These are phyloP conservation scores for Alectoris magna DNA, from an alignment of 2,797 vertebrate genomes.

Conservation along the genomic window DNA sequence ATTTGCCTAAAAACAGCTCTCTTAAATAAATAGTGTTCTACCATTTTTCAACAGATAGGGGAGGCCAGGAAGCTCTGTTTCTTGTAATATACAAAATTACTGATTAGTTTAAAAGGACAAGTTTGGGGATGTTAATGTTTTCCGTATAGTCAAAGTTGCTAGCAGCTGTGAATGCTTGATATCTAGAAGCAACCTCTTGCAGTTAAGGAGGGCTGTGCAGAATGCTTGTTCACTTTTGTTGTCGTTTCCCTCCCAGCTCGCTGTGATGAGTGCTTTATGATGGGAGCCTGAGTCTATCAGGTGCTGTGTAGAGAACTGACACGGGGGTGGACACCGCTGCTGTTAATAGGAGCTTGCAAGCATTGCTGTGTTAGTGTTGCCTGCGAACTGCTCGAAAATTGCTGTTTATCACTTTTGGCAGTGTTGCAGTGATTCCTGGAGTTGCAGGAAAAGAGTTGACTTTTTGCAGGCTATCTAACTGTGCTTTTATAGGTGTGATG, in stretches of 20 bases:
- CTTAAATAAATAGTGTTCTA: not conserved
- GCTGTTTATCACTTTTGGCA: not conserved
- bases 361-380: not conserved
- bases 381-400: not conserved
- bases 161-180: not conserved
- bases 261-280: accelerated
- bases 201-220: not conserved
- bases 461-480: not conserved
- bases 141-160: not conserved
- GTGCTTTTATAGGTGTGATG: accelerated
- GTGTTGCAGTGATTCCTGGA: not conserved
- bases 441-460: not conserved
- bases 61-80: not conserved
- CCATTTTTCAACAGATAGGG: not conserved
- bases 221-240: accelerated
- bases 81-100: not conserved
- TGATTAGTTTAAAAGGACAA: not conserved
- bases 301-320: not conserved
- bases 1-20: not conserved
- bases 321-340: not conserved
- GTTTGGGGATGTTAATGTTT: not conserved
- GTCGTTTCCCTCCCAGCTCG: not conserved
- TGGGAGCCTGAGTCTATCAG: not conserved
- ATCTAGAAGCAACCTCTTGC: not conserved
- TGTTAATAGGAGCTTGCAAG: not conserved